phyloP scores from a whole-genome alignment of 2,797 vertebrate genomes.

The Coendou prehensilis region DNA sequence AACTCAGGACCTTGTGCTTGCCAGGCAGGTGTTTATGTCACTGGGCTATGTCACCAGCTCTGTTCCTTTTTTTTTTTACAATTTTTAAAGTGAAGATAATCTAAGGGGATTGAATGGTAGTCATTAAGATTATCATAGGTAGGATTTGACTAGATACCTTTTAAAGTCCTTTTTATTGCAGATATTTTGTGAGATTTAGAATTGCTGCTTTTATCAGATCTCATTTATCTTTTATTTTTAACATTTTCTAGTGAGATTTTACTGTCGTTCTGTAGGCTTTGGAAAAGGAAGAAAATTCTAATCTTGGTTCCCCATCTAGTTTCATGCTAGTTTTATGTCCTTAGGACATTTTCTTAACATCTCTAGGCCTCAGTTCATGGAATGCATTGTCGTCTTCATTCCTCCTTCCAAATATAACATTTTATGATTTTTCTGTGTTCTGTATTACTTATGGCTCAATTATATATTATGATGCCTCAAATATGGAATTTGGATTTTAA shows the following conservation, averaged over 20 bases:
- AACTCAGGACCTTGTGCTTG: too few relatives aligned
- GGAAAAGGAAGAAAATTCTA: conserved; percentile 34
- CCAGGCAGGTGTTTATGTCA: too few relatives aligned
- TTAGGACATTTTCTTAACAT: background rate
- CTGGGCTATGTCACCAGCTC: too few relatives aligned
- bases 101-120: conserved; percentile 32
- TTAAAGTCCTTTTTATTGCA: conserved; percentile 10
- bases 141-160: background rate
- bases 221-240: conserved; percentile 52
- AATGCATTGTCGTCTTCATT: background rate
- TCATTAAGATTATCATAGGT: conserved; percentile 32
- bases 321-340: background rate
- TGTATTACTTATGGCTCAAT: conserved; percentile 17
- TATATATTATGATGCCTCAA: background rate
- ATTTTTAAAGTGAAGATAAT: background rate
- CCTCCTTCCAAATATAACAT: conserved; percentile 22
- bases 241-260: conserved; percentile 30
- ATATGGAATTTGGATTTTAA: conserved; percentile 52
- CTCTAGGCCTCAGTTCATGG: background rate
- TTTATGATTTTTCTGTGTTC: background rate
- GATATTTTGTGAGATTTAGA: conserved; percentile 14
- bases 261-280: background rate
- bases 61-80: conserved; percentile 8
- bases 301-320: background rate
- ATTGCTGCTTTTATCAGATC: background rate